Evolutionary conservation across 2,888 invertebrate genomes (phyloP).

Genomic region (Epinotia nisella): DNA sequence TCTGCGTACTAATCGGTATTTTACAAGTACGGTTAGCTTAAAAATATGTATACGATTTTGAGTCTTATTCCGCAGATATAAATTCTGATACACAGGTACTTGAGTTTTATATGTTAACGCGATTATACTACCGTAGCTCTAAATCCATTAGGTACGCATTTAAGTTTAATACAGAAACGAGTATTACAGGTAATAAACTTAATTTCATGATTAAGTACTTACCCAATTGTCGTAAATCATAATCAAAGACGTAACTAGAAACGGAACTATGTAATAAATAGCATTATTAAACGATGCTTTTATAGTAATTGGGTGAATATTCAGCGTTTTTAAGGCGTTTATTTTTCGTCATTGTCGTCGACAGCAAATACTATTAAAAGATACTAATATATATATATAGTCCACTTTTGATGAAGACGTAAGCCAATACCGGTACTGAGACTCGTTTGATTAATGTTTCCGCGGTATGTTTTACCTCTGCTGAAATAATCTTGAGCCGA

Average conservation of each 20-base stretch:
- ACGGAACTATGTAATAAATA: constrained; percentile 4
- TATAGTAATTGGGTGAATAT: too few relatives aligned
- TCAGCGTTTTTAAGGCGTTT: too few relatives aligned
- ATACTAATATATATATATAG: too few relatives aligned
- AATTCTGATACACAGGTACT: not conserved
- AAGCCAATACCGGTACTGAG: too few relatives aligned
- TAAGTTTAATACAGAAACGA: constrained; percentile 2
- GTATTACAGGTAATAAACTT: not conserved
- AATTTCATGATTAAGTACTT: not conserved
- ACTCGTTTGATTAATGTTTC: too few relatives aligned
- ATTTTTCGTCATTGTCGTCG: too few relatives aligned
- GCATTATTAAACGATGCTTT: not conserved
- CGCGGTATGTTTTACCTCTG: too few relatives aligned
- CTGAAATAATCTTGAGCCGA: too few relatives aligned
- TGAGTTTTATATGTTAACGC: not conserved
- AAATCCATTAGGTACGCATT: not conserved
- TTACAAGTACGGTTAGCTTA: not conserved
- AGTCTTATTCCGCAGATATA: not conserved
- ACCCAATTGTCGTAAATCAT: constrained; percentile 2
- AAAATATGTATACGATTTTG: not conserved
- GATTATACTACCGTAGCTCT: not conserved
- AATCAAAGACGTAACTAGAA: not conserved
- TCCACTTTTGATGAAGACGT: too few relatives aligned
- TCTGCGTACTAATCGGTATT: constrained; percentile 13
- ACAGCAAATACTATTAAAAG: too few relatives aligned